Percentiles rank a stretch among this genome's conserved stretches.
phyloP scores from a whole-genome alignment of 2,888 invertebrate species.

The Leptothorax acervorum region DNA sequence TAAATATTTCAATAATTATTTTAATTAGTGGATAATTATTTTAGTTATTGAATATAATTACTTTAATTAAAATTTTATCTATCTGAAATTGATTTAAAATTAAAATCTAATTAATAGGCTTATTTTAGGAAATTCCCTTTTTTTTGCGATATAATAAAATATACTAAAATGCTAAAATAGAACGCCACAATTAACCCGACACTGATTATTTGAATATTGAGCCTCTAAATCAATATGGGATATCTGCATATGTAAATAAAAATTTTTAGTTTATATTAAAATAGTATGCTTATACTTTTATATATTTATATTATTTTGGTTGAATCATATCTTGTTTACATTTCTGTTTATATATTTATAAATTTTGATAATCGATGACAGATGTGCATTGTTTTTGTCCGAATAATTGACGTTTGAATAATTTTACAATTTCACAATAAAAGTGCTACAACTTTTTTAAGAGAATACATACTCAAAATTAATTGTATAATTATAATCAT shows the following conservation, averaged over 20 bases:
- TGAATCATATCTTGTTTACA: background rate
- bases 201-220: background rate
- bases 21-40: too few species aligned
- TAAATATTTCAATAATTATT: background rate
- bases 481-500: constrained; percentile 27
- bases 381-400: background rate
- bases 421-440: background rate
- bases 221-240: background rate
- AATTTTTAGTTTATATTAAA: constrained; percentile 16
- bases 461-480: background rate
- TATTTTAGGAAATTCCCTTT: background rate
- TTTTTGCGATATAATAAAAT: constrained; percentile 3
- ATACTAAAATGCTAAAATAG: background rate
- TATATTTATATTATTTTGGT: constrained; percentile 7
- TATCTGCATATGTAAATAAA: constrained; percentile 11
- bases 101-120: background rate
- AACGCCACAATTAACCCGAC: background rate
- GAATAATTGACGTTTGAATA: background rate
- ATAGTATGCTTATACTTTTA: background rate
- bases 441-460: background rate
- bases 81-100: background rate
- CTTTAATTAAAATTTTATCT: background rate
- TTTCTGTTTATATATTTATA: background rate
- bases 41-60: too few species aligned
- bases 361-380: background rate